Evolutionary conservation across 2,113 vertebrate genomes (phyloP), one percentile per base, ranked within the genome.

Genomic region (Gallinago paraguaiae): DNA sequence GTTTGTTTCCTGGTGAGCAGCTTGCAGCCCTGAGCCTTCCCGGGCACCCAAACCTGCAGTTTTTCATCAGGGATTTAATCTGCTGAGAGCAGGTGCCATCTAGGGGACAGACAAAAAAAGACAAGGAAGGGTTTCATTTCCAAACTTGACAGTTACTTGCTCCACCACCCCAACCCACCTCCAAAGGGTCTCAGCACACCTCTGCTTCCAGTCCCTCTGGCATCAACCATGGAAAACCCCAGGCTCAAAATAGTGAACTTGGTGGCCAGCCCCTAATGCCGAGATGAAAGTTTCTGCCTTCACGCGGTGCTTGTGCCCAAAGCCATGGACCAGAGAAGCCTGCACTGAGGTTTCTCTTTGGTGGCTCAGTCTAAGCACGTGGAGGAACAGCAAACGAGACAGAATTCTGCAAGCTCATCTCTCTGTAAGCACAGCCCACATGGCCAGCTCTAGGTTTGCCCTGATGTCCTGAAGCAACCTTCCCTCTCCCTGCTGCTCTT

Each of bases 81-180:
- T 64, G 88, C 83, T 97, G 95, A 86, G 71, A 93, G 56, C 69
- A 82, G 90, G 8, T 96, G 96, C 96, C 96, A 97, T 82, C 97
- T 97, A 96, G 93, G 57, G 96, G 89, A 77, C 77, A 63, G 35
- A 37, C 7, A 28, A 10, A 8, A 65, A 71, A 82, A 41, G 61
- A 2, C 45, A 41, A 41, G 71, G 31, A 30, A 4, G 2, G 8
- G 3, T 31, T 76, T 56, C 16, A 1, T 35, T 35, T 6, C 51
- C 46, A 28, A 69, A 54, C 25, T 51, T 10, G 24, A 22, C 11
- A 0, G 1, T 9, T 9, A 4, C 9, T 70, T 22, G 8, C 67
- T 60, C 64, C 46, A 5, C 7, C 25, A 7, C 17, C 23, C 16
- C n/a, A 27, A 51, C 13, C 5, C 59, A 16, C 33, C 18, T 30